Conservation (phyloP, 1,140 invertebrate genomes). For the Drosophila jambulina region DNA sequence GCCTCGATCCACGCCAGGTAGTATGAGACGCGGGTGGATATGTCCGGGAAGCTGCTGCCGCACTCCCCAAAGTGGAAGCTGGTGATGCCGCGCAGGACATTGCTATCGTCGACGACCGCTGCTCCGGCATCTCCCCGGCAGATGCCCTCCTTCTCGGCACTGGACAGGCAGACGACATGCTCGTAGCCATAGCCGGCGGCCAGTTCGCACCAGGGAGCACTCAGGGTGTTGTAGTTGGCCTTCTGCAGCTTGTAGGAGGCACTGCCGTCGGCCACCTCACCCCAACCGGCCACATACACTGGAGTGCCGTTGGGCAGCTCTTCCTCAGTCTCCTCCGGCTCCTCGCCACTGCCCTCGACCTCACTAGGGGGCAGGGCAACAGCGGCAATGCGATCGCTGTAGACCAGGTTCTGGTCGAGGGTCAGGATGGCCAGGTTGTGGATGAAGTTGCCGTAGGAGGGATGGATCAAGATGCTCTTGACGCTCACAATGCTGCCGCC, state of each 20-base stretch:
- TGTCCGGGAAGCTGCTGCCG: slow-evolving; percentile 70
- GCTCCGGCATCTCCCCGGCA: slow-evolving; percentile 73
- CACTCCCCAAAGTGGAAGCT: slow-evolving; percentile 76
- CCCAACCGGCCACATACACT: slow-evolving; percentile 72
- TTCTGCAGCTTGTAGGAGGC: slow-evolving; percentile 70
- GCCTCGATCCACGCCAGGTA: slow-evolving; percentile 64
- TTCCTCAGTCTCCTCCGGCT: slow-evolving; percentile 2
- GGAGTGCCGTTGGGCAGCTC: slow-evolving; percentile 58
- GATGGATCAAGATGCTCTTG: slow-evolving; percentile 75
- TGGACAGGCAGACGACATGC: slow-evolving; percentile 56
- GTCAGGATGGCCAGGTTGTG: slow-evolving; percentile 86
- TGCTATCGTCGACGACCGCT: slow-evolving; percentile 53
- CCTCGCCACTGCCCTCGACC: slow-evolving; percentile 20
- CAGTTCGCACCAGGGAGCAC: slow-evolving; percentile 56
- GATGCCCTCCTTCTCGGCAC: slow-evolving; percentile 60
- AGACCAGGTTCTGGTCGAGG: slow-evolving; percentile 70
- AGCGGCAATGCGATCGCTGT: slow-evolving; percentile 70
- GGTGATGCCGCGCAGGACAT: slow-evolving; percentile 38
- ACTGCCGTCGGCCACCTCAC: slow-evolving; percentile 52
- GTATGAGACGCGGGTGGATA: slow-evolving; percentile 51
- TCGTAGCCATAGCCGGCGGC: slow-evolving; percentile 71
- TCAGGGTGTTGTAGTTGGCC: slow-evolving; percentile 55
- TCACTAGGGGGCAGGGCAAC: slow-evolving; percentile 52
- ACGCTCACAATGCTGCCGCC: slow-evolving; percentile 62
- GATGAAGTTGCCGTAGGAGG: slow-evolving; percentile 74